Base-by-base conservation (phyloP, 2,113 vertebrate species). In the Columbina picui region DNA sequence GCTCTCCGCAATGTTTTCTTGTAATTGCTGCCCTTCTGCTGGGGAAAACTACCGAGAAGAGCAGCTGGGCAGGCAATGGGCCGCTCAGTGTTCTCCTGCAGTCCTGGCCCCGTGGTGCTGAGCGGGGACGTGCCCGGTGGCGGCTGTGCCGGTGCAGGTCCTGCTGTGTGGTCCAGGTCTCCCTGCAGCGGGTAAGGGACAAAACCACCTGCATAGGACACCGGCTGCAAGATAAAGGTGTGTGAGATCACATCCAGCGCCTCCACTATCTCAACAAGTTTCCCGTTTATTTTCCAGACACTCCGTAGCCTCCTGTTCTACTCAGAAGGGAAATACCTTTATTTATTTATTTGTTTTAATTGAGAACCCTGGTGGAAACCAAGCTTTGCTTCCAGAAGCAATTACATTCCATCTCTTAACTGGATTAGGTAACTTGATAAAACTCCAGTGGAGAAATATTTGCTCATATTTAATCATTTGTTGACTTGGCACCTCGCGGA, bases 391-490 rank as follows among this genome's bases (percentile, higher is more conserved):
- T 94, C 80, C 90, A 68, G 80, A 64, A 93, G 59, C 92, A 92
- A 94, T 95, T 92, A 78, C 86, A 78, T 87, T 39, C 88, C 57
- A 8, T 68, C 90, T 63, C 92, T 88, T 93, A 95, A 94, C 92
- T 27, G 92, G 90, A 95, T 96, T 92, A 87, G 88, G 76, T 90
- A 92, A 95, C 92, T 92, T 84, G 93, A 96, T 96, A 88, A 95
- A 96, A 90, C 90, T 96, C 83, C 86, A 84, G 76, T 56, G 83
- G 83, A 81, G 84, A 96, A 96, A 96, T 93, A 88, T 95, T 96
- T 96, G 93, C 94, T 84, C 71, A 4, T 94, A 93, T 97, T 96
- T 96, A 96, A 94, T 96, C 83, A 93, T 92, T 95, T 92, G 93
- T 96, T 96, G 94, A 95, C 92, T 96, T 86, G 95, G 93, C 94